Conservation (phyloP, 64 coral and sea anemone genomes). For the Montipora sp. region DNA sequence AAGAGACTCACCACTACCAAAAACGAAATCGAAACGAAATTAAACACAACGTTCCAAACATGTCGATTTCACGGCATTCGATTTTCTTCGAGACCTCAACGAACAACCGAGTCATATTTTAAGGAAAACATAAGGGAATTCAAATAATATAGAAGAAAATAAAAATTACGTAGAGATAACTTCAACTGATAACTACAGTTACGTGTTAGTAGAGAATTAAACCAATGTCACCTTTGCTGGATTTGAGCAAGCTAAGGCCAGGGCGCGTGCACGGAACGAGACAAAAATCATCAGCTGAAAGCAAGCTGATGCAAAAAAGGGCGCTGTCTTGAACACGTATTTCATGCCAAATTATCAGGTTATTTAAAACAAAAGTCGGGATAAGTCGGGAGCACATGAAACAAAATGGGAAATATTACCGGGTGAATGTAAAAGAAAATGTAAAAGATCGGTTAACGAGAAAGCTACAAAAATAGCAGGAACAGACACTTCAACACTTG, state of each 20-base stretch:
- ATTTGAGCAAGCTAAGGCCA: not conserved
- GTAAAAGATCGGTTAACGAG: not conserved
- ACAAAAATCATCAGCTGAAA: not conserved
- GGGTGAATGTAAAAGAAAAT: not conserved
- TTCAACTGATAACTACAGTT: not conserved
- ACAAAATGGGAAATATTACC: not conserved
- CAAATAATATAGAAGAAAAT: not conserved
- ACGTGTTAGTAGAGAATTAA: not conserved
- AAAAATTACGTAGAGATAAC: not conserved
- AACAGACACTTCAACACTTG: constrained; percentile 27
- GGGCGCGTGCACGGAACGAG: not conserved
- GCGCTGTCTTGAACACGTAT: constrained; percentile 46
- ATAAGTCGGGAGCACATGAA: too few species aligned
- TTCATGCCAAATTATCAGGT: constrained; percentile 9
- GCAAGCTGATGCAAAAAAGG: constrained; percentile 14
- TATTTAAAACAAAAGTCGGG: not conserved
- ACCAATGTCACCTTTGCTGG: constrained; percentile 6
- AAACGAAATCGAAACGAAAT: not conserved
- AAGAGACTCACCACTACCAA: not conserved
- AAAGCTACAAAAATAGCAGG: not conserved
- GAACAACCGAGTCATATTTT: not conserved
- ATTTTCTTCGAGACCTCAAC: not conserved
- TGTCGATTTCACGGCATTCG: not conserved
- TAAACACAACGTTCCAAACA: not conserved
- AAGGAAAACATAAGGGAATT: not conserved